Evolutionary conservation across 2,113 vertebrate species (phyloP).

Genomic region (Rhinichthys klamathensis): DNA sequence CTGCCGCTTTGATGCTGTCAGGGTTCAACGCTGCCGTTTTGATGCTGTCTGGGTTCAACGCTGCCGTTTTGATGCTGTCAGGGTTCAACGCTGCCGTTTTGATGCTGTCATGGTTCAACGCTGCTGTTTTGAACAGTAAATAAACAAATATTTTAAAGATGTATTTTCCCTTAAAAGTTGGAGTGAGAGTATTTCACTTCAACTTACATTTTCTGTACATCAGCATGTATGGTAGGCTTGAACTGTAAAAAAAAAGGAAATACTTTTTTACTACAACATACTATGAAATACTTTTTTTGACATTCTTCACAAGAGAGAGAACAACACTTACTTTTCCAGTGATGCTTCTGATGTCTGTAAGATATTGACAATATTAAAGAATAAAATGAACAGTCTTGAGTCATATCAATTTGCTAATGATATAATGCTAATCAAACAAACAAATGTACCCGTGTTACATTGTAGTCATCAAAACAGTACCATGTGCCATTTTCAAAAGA

Average conservation of each 20-base stretch:
- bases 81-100: no score
- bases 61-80: no score
- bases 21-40: no score
- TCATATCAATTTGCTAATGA: neutral
- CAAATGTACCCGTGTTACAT: constrained; percentile 53
- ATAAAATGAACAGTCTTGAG: neutral
- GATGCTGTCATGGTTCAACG: neutral
- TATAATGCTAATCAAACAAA: neutral
- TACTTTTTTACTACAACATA: neutral
- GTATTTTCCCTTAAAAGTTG: neutral
- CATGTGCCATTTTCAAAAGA: constrained; percentile 58
- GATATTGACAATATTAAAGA: neutral
- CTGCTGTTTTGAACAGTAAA: neutral
- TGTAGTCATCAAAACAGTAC: constrained; percentile 65
- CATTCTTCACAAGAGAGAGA: neutral
- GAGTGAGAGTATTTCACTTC: neutral
- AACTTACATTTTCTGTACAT: constrained; percentile 63
- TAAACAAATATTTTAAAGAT: neutral
- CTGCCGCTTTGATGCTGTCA: no score
- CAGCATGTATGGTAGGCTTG: constrained; percentile 58
- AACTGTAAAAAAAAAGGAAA: constrained; percentile 52
- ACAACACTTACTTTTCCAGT: neutral
- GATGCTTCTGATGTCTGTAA: constrained; percentile 4
- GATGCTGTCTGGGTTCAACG: neutral
- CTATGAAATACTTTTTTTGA: neutral